These are phyloP conservation scores for Platichthys stellatus DNA, from an alignment of 2,113 vertebrate species.

Conservation along the genomic window DNA sequence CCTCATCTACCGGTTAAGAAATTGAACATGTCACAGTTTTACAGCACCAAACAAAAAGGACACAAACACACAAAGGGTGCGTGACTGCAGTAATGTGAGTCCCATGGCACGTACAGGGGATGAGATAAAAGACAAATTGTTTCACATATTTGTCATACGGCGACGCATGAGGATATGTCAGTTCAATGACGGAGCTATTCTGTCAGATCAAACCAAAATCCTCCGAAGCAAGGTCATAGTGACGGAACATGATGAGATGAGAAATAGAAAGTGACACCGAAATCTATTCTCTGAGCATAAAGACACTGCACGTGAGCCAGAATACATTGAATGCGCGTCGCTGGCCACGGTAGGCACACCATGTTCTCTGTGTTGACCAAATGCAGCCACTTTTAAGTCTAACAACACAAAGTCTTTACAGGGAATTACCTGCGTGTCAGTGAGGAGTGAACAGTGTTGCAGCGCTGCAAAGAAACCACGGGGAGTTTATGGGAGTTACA, in stretches of 20 bases:
- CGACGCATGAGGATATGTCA: conserved; percentile 22
- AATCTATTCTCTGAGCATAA: conserved; percentile 50
- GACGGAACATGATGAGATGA: conserved; percentile 57
- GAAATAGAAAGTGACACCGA: conserved; percentile 59
- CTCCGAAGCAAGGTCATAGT: conserved; percentile 52
- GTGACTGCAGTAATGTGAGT: not conserved
- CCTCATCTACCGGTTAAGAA: not conserved
- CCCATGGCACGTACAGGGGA: not conserved
- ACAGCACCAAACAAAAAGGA: not conserved
- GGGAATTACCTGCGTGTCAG: conserved; percentile 39
- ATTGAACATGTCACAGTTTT: not conserved
- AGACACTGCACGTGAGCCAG: conserved; percentile 36
- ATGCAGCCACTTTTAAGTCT: conserved; percentile 24
- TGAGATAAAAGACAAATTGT: not conserved
- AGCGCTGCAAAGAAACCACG: conserved; percentile 8
- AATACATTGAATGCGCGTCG: conserved; percentile 9
- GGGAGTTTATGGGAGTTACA: conserved; percentile 51
- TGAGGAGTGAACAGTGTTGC: conserved; percentile 28
- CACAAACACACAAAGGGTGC: not conserved
- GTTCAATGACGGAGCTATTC: conserved; percentile 40
- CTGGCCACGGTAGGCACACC: not conserved
- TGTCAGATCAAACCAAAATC: conserved; percentile 48
- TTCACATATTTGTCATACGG: conserved; percentile 10
- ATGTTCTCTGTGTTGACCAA: conserved; percentile 15
- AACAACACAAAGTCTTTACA: conserved; percentile 17